Conservation (phyloP, 37 sponge, comb jelly and placozoan genomes). For the Eunapius fragilis region DNA sequence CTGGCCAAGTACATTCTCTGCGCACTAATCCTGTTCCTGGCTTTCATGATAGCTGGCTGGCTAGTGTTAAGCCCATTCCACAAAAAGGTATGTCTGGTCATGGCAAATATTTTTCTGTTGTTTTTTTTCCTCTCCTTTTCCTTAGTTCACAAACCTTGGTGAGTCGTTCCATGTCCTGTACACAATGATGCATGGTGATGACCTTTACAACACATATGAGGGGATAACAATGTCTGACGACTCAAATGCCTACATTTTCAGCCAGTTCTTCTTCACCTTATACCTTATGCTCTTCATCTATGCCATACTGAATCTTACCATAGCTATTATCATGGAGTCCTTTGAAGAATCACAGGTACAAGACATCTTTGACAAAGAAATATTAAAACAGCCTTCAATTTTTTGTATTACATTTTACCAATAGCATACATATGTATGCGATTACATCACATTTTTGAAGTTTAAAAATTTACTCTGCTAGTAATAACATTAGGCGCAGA, state of each 20-base stretch:
- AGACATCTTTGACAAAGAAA: no score
- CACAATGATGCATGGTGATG: constrained; percentile 8
- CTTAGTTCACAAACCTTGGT: constrained; percentile 26
- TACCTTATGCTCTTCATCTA: constrained; percentile 57
- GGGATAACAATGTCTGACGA: constrained; percentile 6
- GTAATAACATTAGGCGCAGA: no score
- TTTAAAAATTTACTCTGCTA: no score
- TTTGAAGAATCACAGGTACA: constrained; percentile 58
- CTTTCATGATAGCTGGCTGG: constrained; percentile 47
- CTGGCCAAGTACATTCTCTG: constrained; percentile 58
- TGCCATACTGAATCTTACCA: constrained; percentile 58
- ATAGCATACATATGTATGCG: no score
- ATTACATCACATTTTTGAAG: no score
- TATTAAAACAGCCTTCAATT: no score
- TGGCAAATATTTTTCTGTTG: no score
- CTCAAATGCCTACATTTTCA: constrained; percentile 39
- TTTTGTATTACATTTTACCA: no score
- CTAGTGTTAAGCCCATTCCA: constrained; percentile 51
- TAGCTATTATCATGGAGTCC: constrained; percentile 40
- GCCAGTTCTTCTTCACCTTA: constrained; percentile 50
- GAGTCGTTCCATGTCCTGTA: background rate
- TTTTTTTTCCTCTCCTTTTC: background rate
- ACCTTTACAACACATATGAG: constrained; percentile 32
- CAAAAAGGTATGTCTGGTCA: constrained; percentile 12
- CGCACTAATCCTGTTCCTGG: constrained; percentile 48